Base-by-base conservation (phyloP, 2,888 invertebrate species). In the Hirtodrosophila duncani region DNA sequence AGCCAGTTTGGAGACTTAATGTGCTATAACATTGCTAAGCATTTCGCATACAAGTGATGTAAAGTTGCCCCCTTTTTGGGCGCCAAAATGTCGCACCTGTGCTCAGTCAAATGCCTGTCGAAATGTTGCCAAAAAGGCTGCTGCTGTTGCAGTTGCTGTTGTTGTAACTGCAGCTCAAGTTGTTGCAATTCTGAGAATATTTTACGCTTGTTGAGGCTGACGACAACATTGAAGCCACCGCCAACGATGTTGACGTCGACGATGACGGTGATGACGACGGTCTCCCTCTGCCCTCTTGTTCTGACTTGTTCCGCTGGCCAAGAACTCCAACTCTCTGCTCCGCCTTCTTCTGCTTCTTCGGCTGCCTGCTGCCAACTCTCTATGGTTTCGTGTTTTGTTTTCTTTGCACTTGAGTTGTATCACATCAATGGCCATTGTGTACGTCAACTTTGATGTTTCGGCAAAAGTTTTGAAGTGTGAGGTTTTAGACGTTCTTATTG, bases 381-480 rank as follows among this genome's bases (percentile, higher is more conserved):
- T 65, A 59, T 39, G 69, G 74, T 68, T 71, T 66, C 63, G 71
- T 79, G 79, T 79, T 79, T 75, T 82, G 67, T 72, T 81, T 80
- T 82, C 75, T 60, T 67, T 74, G 64, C 83, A 74, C 80, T 81
- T 63, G 67, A 80, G 55, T 80, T 81, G 77, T 78, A 67, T 80
- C 78, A 69, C 68, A 74, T 81, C 71, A 74, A 77, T 72, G 81
- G 79, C 81, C 81, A 78, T 82, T 81, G 80, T 80, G 68, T 63
- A 72, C 68, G 74, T 83, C 72, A 75, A 74, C 82, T 82, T 82
- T 82, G 83, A 83, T 81, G 81, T 82, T 81, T 67, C 68, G 80
- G 72, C 67, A 67, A 74, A 63, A 67, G 70, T 64, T 74, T 67
- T 71, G 71, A 83, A 82, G 82, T 81, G 83, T 80, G 81, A 83